These are phyloP conservation scores for Sesamia nonagrioides DNA, from an alignment of 1,140 invertebrate genomes.

Conservation along the genomic window DNA sequence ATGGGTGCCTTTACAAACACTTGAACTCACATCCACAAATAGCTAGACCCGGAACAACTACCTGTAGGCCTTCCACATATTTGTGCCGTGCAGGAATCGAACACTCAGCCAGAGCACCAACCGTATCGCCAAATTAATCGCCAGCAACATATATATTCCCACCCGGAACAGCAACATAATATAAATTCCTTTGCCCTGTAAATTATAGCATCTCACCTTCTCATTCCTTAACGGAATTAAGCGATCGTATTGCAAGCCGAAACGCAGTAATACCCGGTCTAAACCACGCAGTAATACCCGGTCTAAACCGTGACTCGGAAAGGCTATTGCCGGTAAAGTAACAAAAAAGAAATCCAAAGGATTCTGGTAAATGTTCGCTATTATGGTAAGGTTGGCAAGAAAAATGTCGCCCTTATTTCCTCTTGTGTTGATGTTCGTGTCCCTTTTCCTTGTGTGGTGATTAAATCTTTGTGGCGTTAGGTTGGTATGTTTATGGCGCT, in stretches of 20 bases:
- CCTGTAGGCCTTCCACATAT: too few species aligned
- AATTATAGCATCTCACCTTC: constrained; percentile 24
- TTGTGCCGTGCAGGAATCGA: too few species aligned
- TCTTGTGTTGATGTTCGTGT: constrained; percentile 22
- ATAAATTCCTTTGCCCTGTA: constrained; percentile 19
- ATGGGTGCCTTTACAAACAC: too few species aligned
- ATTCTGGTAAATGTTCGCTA: constrained; percentile 26
- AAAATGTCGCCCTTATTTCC: constrained; percentile 22
- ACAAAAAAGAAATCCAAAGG: constrained; percentile 35
- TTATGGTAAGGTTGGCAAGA: constrained; percentile 28
- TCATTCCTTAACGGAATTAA: constrained; percentile 23
- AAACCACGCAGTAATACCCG: constrained; percentile 21
- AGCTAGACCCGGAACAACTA: too few species aligned
- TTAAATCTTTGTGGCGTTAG: constrained; percentile 9
- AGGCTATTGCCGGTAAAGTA: constrained; percentile 4
- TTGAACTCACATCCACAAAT: too few species aligned
- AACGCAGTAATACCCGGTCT: constrained; percentile 21
- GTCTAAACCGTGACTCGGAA: constrained; percentile 20
- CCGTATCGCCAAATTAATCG: background rate
- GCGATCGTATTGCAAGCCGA: constrained; percentile 28
- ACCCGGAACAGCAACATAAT: background rate
- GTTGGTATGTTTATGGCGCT: constrained; percentile 3
- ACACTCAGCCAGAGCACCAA: too few species aligned
- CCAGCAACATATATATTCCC: background rate
- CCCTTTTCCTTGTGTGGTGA: constrained; percentile 11